Conservation (phyloP, 2,113 vertebrate genomes). For the Phycodurus eques region DNA sequence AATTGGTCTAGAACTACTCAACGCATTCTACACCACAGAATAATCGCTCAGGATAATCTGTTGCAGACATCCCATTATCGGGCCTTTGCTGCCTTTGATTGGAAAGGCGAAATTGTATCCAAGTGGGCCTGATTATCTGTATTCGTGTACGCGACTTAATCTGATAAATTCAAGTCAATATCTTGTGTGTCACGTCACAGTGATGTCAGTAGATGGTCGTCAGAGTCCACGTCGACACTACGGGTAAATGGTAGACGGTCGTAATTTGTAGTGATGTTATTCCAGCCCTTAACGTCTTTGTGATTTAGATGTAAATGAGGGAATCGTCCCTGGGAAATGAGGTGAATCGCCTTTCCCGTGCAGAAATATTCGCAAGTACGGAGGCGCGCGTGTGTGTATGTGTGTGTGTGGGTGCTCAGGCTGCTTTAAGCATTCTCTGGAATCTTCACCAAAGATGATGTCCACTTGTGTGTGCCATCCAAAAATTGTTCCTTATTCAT, state of each 20-base stretch:
- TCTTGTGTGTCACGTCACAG: too few species aligned
- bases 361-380: constrained; percentile 12
- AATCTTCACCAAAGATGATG: constrained; percentile 78
- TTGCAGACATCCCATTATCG: too few species aligned
- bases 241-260: too few species aligned
- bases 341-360: not conserved
- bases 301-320: not conserved
- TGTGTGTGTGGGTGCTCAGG: constrained; percentile 32
- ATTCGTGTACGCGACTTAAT: too few species aligned
- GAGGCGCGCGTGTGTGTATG: not conserved
- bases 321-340: not conserved
- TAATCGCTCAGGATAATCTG: too few species aligned
- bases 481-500: constrained; percentile 23
- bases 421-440: constrained; percentile 51
- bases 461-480: constrained; percentile 50
- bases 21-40: not conserved
- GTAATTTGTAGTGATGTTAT: too few species aligned
- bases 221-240: too few species aligned
- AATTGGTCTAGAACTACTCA: too few species aligned
- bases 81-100: too few species aligned
- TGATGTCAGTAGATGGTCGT: not conserved
- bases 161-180: too few species aligned
- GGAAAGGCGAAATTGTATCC: not conserved
- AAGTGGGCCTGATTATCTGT: not conserved
- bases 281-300: not conserved